Base-by-base conservation (phyloP, 2,888 invertebrate species). In the Eudemis profundana region DNA sequence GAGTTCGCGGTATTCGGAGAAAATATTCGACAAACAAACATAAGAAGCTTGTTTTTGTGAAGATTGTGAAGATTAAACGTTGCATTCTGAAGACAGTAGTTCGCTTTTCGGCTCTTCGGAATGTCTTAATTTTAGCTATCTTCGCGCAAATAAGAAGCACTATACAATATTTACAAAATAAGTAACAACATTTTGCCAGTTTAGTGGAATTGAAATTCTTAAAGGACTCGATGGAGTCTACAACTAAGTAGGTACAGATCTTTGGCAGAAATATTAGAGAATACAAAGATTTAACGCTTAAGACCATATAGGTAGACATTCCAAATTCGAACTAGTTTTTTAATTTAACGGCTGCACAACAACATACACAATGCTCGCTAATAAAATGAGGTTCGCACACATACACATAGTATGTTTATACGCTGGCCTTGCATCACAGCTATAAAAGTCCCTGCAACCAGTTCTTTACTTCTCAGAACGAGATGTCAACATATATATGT, bases 1-100 rank as follows among this genome's bases (percentile, higher is more conserved):
- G 75, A 74, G 74, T 84, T 83, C 85, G 80, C 79, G 76, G 85
- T 82, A 84, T 77, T 78, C 74, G 75, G 77, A 74, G 79, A 75
- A 76, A 73, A 72, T 74, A 68, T 69, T 67, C 69, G 74, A 75
- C 76, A 78, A 82, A 79, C 75, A 82, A 78, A 77, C 71, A 68
- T 65, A 72, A 59, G 66, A 70, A 63, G 57, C 50, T 59, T 47
- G 44, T 59, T 64, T 42, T 27, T 23, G 40, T 57, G 36, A 33
- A 17, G 46, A 44, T 23, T 21, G 27, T 29, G 40, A 19, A 50
- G 29, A 46, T 14, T 46, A 15, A 17, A 3, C 4, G 21, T 44
- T 42, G 54, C 40, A 10, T 38, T 23, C 5, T 23, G 23, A n/a
- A n/a, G n/a, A n/a, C n/a, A n/a, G n/a, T n/a, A n/a, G n/a, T n/a